These are phyloP conservation scores for Diuraphis noxia DNA, from an alignment of 1,140 invertebrate genomes.

Conservation along the genomic window DNA sequence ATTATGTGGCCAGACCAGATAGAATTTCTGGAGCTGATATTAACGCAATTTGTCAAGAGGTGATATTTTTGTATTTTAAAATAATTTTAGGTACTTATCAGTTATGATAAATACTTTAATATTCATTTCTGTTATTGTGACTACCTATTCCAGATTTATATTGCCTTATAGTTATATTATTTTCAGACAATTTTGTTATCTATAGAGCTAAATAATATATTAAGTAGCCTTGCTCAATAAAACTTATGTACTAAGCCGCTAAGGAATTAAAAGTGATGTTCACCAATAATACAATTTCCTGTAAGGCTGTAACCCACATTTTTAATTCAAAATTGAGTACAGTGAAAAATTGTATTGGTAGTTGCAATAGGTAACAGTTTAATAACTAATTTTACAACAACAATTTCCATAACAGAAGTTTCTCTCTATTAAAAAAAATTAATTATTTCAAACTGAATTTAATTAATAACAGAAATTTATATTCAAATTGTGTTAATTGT, in stretches of 20 bases:
- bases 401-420: not conserved
- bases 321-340: not conserved
- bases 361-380: not conserved
- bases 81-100: not conserved
- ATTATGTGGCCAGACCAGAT: slow-evolving; percentile 97
- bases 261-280: too few relatives aligned
- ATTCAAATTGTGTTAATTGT: not conserved
- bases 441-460: too few relatives aligned
- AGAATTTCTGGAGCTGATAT: slow-evolving; percentile 99
- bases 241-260: too few relatives aligned
- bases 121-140: not conserved
- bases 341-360: not conserved
- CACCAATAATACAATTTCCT: not conserved
- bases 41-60: slow-evolving; percentile 99
- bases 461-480: not conserved
- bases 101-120: too few relatives aligned
- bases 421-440: not conserved
- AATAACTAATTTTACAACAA: not conserved
- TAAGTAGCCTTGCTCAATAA: not conserved
- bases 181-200: not conserved
- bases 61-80: slow-evolving; percentile 62
- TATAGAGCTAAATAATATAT: not conserved
- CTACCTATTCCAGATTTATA: not conserved
- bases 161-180: not conserved
- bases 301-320: not conserved